Conservation (phyloP, 2,888 invertebrate species). For the Bimastos eiseni region DNA sequence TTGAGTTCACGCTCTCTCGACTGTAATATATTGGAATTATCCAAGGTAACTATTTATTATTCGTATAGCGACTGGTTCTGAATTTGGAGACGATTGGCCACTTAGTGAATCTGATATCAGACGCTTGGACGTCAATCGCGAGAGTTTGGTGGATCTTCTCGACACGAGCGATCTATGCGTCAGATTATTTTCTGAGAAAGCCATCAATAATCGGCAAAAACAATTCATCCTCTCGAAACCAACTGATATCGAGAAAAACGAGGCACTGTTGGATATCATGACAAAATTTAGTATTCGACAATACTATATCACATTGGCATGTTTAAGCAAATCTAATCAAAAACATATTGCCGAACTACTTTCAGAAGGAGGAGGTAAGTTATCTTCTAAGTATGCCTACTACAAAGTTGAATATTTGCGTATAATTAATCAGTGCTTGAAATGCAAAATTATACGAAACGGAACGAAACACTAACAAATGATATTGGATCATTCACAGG, state of each 20-base stretch:
- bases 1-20: too few species aligned
- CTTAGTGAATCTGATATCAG: conserved; percentile 3
- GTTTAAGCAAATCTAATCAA: not conserved
- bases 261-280: not conserved
- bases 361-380: not conserved
- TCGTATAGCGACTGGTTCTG: not conserved
- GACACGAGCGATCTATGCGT: not conserved
- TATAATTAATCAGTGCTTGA: too few species aligned
- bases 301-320: not conserved
- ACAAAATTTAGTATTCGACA: not conserved
- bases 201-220: not conserved
- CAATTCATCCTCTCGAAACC: not conserved
- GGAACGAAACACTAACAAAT: too few species aligned
- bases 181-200: not conserved
- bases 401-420: too few species aligned
- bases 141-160: conserved; percentile 13
- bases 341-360: not conserved
- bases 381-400: not conserved
- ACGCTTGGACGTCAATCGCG: not conserved
- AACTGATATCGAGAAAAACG: not conserved
- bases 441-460: too few species aligned
- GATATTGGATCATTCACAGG: too few species aligned
- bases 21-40: not conserved
- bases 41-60: not conserved
- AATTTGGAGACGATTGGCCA: not conserved